phyloP scores from a whole-genome alignment of 2,797 vertebrate genomes.

The Labeo calbasu region DNA sequence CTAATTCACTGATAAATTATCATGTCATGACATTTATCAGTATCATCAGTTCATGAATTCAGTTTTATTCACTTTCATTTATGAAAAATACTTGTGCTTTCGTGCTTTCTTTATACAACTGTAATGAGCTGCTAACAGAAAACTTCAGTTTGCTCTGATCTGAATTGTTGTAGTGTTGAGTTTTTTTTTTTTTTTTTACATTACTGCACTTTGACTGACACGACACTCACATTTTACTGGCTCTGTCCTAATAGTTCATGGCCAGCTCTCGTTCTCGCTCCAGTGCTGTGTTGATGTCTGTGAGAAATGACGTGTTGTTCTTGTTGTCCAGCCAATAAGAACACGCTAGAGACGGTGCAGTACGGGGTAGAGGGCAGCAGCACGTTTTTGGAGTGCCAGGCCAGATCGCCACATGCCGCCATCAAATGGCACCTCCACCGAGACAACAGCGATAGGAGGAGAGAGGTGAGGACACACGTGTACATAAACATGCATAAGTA shows the following conservation, averaged over 20 bases:
- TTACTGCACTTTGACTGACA: conserved; percentile 1
- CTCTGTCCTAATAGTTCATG: neutral
- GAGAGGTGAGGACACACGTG: conserved; percentile 81
- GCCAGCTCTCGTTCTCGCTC: neutral
- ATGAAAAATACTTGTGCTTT: neutral
- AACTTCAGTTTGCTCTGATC: neutral
- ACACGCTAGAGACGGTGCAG: conserved; percentile 89
- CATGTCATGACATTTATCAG: neutral
- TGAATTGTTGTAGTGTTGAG: neutral
- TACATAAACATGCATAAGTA: neutral
- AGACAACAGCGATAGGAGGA: conserved; percentile 92
- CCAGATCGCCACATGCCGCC: conserved; percentile 90
- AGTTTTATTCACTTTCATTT: neutral
- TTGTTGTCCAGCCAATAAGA: conserved; percentile 87
- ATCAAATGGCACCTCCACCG: conserved; percentile 95
- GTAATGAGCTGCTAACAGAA: conserved; percentile 6
- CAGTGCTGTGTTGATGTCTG: neutral
- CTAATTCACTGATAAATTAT: neutral
- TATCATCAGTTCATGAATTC: neutral
- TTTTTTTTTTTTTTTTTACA: conserved; percentile 1
- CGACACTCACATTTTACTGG: neutral
- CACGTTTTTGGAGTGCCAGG: conserved; percentile 95
- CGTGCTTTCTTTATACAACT: neutral
- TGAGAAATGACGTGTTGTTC: conserved; percentile 54
- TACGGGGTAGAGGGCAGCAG: conserved; percentile 96